A percentile compares a stretch with the other conserved stretches of the same genome.
These are phyloP conservation scores for Eurypyga helias DNA, from an alignment of 2,113 vertebrate species.

Conservation along the genomic window DNA sequence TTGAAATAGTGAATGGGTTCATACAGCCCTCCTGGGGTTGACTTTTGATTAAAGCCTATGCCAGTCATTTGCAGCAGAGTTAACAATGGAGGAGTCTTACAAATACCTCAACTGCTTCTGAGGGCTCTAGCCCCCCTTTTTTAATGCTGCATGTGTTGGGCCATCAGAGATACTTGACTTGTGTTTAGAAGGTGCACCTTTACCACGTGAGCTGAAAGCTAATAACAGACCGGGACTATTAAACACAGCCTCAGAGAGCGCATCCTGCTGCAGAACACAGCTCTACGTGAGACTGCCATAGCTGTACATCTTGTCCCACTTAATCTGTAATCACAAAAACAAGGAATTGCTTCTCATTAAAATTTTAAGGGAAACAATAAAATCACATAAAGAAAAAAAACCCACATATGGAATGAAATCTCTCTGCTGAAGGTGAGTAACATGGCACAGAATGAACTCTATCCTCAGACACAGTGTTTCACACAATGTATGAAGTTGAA, in stretches of 20 bases:
- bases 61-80: not conserved
- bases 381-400: not conserved
- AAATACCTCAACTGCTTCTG: not conserved
- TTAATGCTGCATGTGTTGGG: not conserved
- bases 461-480: not conserved
- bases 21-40: not conserved
- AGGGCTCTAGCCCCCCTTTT: fast-evolving
- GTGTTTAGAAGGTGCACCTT: not conserved
- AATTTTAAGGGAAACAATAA: not conserved
- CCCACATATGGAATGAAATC: not conserved
- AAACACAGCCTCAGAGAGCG: not conserved
- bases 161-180: not conserved
- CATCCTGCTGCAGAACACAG: not conserved
- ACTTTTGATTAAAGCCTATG: not conserved
- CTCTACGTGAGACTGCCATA: not conserved
- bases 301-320: not conserved
- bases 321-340: not conserved
- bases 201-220: not conserved
- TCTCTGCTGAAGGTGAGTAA: not conserved
- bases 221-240: not conserved
- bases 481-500: not conserved
- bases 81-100: not conserved
- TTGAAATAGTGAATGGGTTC: not conserved
- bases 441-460: fast-evolving
- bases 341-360: not conserved